Conservation (phyloP, 2,113 vertebrate species). For the Passer montanus region DNA sequence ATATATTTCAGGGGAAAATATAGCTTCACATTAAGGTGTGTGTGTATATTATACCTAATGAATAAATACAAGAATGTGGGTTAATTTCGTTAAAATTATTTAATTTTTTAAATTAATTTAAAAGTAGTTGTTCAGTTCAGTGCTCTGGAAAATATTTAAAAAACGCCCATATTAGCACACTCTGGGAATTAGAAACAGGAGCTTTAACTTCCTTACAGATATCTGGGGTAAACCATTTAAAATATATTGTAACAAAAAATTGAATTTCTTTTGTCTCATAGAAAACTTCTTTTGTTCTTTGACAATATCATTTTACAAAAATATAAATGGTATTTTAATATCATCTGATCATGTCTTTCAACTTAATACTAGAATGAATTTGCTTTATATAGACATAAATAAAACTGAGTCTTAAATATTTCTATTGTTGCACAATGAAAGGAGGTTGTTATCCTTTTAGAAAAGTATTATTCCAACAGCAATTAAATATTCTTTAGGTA, state of each 20-base stretch:
- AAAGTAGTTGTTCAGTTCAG: not conserved
- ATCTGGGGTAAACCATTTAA: not conserved
- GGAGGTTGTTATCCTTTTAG: not conserved
- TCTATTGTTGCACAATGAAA: not conserved
- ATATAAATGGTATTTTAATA: not conserved
- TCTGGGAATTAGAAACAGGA: not conserved
- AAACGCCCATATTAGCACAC: not conserved
- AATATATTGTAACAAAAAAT: not conserved
- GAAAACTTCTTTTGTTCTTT: not conserved
- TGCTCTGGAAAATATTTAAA: not conserved
- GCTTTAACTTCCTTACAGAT: not conserved
- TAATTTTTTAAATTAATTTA: not conserved
- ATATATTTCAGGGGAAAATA: not conserved
- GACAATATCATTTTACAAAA: not conserved
- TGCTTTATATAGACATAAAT: not conserved
- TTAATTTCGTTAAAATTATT: not conserved
- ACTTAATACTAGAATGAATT: not conserved
- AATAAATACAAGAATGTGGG: not conserved
- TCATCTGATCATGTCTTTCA: not conserved
- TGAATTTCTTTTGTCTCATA: not conserved
- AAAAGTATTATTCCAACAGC: not conserved
- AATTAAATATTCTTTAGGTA: not conserved
- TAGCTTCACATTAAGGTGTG: rapidly evolving
- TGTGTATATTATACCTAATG: rapidly evolving
- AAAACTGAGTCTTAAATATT: not conserved